phyloP scores from a whole-genome alignment of 2,797 vertebrate species.

The Galagoides demidoff region DNA sequence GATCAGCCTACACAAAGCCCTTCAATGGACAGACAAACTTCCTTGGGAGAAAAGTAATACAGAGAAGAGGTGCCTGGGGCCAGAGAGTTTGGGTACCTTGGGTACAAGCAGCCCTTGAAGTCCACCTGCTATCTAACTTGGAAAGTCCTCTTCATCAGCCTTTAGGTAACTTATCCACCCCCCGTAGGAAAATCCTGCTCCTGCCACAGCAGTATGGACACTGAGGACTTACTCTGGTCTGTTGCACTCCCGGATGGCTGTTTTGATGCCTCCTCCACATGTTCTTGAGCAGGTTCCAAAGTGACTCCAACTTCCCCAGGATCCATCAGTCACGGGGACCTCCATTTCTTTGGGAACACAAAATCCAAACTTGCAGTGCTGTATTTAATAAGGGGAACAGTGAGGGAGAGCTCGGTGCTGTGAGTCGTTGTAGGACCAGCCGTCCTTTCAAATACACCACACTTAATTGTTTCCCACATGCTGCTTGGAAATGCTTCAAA shows the following conservation, averaged over 20 bases:
- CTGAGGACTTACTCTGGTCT: slow-evolving; percentile 93
- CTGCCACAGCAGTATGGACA: fast-evolving
- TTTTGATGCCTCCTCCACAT: slow-evolving; percentile 97
- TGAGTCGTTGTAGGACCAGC: background rate
- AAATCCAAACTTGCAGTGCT: slow-evolving; percentile 97
- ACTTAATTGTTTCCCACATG: background rate
- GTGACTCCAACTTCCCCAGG: slow-evolving; percentile 98
- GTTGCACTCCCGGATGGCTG: slow-evolving; percentile 96
- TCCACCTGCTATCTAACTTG: background rate
- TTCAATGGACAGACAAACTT: background rate
- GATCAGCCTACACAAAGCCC: background rate
- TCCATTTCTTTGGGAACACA: slow-evolving; percentile 95
- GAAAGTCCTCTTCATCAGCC: background rate
- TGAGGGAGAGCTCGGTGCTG: slow-evolving; percentile 51
- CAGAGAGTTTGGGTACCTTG: background rate
- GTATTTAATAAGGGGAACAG: slow-evolving; percentile 73
- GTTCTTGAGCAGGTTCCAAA: slow-evolving; percentile 97
- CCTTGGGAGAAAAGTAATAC: background rate
- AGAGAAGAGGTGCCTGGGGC: background rate
- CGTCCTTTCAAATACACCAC: background rate
- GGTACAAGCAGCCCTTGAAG: background rate
- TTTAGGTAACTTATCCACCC: background rate
- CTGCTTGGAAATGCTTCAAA: background rate
- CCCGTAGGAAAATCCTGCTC: fast-evolving
- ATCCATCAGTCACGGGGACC: slow-evolving; percentile 90